Percentiles rank a stretch among this genome's conserved stretches.
Evolutionary conservation across 2,113 vertebrate species (phyloP).

Genomic region (Pionites leucogaster): DNA sequence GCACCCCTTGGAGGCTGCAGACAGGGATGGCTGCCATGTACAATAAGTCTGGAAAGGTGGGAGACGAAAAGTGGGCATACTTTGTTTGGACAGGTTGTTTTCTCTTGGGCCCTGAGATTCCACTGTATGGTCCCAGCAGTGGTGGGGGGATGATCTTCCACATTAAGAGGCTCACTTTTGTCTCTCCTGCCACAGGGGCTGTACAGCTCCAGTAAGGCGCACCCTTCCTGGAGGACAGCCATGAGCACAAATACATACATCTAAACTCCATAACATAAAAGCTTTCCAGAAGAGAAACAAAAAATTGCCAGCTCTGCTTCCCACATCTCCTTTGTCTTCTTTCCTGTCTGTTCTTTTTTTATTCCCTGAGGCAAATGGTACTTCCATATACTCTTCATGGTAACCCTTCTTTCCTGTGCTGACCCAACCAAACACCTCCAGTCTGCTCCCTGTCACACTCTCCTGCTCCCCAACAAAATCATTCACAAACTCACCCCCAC

Average conservation of each 20-base stretch:
- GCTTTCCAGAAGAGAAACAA: neutral
- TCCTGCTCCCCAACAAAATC: neutral
- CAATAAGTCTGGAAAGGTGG: too few relatives aligned
- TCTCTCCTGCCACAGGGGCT: neutral
- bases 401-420: neutral
- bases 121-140: neutral
- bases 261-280: neutral
- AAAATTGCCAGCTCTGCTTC: neutral
- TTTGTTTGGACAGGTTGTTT: neutral
- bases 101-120: neutral
- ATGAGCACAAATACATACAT: neutral
- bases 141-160: neutral
- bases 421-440: neutral
- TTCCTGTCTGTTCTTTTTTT: neutral
- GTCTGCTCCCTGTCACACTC: neutral
- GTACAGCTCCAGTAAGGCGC: accelerated
- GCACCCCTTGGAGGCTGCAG: neutral
- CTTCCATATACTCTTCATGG: neutral
- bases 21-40: neutral
- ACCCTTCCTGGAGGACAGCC: neutral
- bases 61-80: neutral
- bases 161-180: accelerated
- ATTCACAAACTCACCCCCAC: neutral
- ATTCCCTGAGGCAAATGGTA: neutral
- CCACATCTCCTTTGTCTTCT: neutral